A percentile compares a stretch with the other conserved stretches of the same genome.
These are phyloP conservation scores for Enchytraeus crypticus DNA, from an alignment of 2,888 invertebrate genomes.

Conservation along the genomic window DNA sequence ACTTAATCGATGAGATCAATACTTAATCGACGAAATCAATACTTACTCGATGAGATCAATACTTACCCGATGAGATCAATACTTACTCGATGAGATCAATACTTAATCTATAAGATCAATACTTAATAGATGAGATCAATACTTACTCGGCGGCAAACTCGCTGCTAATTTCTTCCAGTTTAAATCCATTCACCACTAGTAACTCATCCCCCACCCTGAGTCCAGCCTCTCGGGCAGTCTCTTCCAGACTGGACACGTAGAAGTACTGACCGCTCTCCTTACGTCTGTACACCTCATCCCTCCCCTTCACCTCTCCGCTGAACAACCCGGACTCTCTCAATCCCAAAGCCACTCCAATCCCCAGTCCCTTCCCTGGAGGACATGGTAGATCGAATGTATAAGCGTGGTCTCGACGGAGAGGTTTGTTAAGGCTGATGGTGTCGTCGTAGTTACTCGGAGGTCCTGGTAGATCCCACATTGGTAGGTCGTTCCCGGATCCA, in stretches of 20 bases:
- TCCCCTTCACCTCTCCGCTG: neutral
- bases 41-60: too few relatives aligned
- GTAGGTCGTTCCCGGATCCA: too few relatives aligned
- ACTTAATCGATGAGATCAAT: too few relatives aligned
- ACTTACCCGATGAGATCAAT: too few relatives aligned
- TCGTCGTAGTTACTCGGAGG: too few relatives aligned
- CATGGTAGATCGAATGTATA: conserved; percentile 1
- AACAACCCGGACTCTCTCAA: neutral
- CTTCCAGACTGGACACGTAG: neutral
- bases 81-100: too few relatives aligned
- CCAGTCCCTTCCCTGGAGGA: too few relatives aligned
- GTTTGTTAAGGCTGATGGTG: neutral
- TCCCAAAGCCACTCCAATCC: neutral
- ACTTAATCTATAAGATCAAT: too few relatives aligned
- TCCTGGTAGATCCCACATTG: too few relatives aligned
- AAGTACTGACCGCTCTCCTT: neutral
- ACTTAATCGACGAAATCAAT: too few relatives aligned
- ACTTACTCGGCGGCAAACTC: neutral
- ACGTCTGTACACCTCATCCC: neutral
- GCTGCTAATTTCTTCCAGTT: neutral
- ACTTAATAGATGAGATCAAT: too few relatives aligned
- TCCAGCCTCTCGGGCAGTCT: neutral
- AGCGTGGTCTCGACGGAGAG: neutral
- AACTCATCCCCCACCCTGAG: conserved; percentile 4
- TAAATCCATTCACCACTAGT: neutral